Conservation (phyloP, 2,888 invertebrate genomes). For the Julus scandinavius region DNA sequence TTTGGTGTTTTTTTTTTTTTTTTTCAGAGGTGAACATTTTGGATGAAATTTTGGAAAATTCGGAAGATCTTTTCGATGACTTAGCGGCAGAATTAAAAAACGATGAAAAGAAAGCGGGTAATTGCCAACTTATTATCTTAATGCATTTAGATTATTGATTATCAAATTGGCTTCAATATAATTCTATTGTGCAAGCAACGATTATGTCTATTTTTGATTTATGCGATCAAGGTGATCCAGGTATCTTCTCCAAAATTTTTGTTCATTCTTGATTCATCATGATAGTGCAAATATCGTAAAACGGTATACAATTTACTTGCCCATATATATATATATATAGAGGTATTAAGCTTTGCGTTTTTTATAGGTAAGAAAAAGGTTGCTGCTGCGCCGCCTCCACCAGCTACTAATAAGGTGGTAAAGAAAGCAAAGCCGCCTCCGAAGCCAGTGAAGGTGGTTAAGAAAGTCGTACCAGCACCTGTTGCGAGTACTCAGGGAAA, state of each 20-base stretch:
- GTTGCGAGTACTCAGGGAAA: constrained; percentile 13
- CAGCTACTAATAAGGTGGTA: constrained; percentile 23
- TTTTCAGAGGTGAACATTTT: constrained; percentile 58
- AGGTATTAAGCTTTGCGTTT: neutral
- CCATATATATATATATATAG: too few species aligned
- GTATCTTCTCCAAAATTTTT: neutral
- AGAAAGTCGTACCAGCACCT: constrained; percentile 35
- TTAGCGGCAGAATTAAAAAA: constrained; percentile 61
- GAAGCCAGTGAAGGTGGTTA: constrained; percentile 17
- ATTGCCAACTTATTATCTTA: constrained; percentile 12
- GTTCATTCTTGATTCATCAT: neutral
- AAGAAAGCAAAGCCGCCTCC: constrained; percentile 22
- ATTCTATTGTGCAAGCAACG: neutral
- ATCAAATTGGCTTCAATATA: neutral
- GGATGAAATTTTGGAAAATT: constrained; percentile 61
- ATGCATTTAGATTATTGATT: neutral
- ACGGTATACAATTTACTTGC: too few species aligned
- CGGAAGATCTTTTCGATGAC: constrained; percentile 61
- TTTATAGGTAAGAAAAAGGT: constrained; percentile 27
- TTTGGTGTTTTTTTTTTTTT: neutral
- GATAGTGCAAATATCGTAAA: neutral
- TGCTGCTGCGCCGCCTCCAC: neutral
- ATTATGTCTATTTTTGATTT: neutral
- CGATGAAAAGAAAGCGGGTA: constrained; percentile 59
- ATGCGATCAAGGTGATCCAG: neutral